Base-by-base conservation (phyloP, 2,797 vertebrate species). In the Notolepis coatsorum region DNA sequence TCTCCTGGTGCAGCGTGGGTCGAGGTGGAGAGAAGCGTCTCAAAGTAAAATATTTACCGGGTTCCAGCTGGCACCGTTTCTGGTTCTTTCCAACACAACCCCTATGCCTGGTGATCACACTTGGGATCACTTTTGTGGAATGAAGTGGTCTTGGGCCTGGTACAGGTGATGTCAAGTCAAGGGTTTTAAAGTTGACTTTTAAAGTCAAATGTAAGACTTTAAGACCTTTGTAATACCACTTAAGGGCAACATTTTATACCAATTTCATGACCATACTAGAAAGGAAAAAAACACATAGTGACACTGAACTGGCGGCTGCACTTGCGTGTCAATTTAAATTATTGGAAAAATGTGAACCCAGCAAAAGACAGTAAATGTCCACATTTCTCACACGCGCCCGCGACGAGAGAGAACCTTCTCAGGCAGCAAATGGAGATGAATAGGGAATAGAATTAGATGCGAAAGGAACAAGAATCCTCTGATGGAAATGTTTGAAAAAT, bases 401-500 rank as follows among this genome's bases (percentile, higher is more conserved):
- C 52, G n/a, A n/a, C n/a, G n/a, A 55, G 62, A 78, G 62, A 77
- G 53, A 25, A 76, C 57, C 59, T 77, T 69, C 64, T 48, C 17
- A 1, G 56, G 55, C 68, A 64, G 73, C 67, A 80, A 82, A 87
- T 66, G 66, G 79, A 84, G 74, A 79, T 74, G 65, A 85, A 87
- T 81, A 81, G 73, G 74, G n/a, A 84, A 83, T 81, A 84, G 67
- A 84, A 77, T 64, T 53, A 73, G 72, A 79, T 33, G 49, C 33
- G 54, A 75, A 73, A 53, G 42, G 71, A 80, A 84, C 71, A 83
- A 63, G 69, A 84, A 82, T 80, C 63, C 61, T 76, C 75, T 79
- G 80, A 85, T 76, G 73, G 64, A 68, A n/a, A 50, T n/a, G 50
- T 67, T 80, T 91, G 63, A 90, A 90, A 87, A 82, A 90, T 88